Base-by-base conservation (phyloP, 1,140 invertebrate genomes). In the Stenopsyche tienmushanensis region DNA sequence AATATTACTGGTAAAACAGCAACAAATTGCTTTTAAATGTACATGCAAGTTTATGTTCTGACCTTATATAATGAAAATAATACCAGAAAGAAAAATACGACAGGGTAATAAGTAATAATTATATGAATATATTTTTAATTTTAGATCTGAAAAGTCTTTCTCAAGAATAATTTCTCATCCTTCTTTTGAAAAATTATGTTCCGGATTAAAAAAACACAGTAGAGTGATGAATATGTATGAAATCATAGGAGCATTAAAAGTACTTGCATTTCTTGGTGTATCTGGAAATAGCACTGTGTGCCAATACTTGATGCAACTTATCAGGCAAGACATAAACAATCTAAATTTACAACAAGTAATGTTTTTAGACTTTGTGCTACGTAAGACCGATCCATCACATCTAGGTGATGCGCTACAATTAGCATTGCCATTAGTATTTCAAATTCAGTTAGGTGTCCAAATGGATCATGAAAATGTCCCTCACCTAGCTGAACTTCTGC, bases 381-480 rank as follows among this genome's bases (percentile, higher is more conserved):
- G 74, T 9, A 73, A 77, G 49, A 73, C 77, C 15, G 26, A 75
- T 45, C 50, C 25, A 5, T 83, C 81, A 39, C 83, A 86, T 67
- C 73, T 89, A 15, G 76, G 82, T 0, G 80, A 86, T 52, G 85
- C 85, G 1, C 67, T 89, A 3, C 76, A 79, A 65, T 73, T 83
- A 7, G 86, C 87, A 3, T 63, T 89, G 17, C 85, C 86, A 0
- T 71, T 86, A 13, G 82, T 85, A 1, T 88, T 88, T 72, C 82
- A 87, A 72, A 78, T 83, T 2, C 80, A 85, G 64, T 50, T 88
- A 9, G 73, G 78, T 10, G 62, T 75, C 9, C 81, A 85, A 73
- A 64, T 86, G 25, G 81, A 87, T 62, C 71, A 71, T 10, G 74
- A 82, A 17, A 83, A 85, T 70, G 58, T 83, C 20, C 53, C 70